Evolutionary conservation across 2,797 vertebrate genomes (phyloP).

Genomic region (Salmo trutta): DNA sequence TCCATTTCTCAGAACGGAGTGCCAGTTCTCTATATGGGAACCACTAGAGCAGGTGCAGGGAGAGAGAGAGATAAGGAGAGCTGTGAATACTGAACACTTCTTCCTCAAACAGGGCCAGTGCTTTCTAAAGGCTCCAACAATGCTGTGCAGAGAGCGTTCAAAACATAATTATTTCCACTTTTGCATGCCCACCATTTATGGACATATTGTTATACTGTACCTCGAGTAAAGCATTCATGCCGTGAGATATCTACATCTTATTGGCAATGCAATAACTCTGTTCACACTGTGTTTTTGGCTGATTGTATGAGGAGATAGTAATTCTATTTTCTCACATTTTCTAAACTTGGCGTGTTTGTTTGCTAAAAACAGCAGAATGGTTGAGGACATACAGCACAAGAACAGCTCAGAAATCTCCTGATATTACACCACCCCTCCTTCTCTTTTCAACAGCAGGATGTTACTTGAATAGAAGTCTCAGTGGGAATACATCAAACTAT

Average conservation of each 20-base stretch:
- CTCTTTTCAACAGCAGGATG: background rate
- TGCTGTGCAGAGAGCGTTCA: constrained; percentile 2
- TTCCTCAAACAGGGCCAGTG: constrained; percentile 19
- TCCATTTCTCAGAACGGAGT: constrained; percentile 98
- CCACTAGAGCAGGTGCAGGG: constrained; percentile 82
- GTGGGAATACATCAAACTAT: constrained; percentile 3
- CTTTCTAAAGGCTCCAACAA: constrained; percentile 1
- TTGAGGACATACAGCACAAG: constrained; percentile 11
- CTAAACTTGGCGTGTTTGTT: constrained; percentile 11
- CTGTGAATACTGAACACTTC: constrained; percentile 17
- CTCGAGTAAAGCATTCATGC: background rate
- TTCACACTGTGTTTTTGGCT: constrained; percentile 27
- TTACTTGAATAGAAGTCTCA: constrained; percentile 18
- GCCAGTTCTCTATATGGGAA: constrained; percentile 99
- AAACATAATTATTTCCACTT: background rate
- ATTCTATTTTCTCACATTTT: constrained; percentile 27
- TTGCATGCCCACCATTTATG: background rate
- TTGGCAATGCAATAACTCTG: constrained; percentile 7
- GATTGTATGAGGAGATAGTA: constrained; percentile 9
- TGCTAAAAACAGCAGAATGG: constrained; percentile 7
- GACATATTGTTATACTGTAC: background rate
- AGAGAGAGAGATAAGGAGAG: constrained; percentile 57
- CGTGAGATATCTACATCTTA: background rate
- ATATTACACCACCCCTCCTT: background rate
- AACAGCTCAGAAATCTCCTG: background rate